These are phyloP conservation scores for Polyommatus icarus DNA, from an alignment of 2,888 invertebrate genomes.

Conservation along the genomic window DNA sequence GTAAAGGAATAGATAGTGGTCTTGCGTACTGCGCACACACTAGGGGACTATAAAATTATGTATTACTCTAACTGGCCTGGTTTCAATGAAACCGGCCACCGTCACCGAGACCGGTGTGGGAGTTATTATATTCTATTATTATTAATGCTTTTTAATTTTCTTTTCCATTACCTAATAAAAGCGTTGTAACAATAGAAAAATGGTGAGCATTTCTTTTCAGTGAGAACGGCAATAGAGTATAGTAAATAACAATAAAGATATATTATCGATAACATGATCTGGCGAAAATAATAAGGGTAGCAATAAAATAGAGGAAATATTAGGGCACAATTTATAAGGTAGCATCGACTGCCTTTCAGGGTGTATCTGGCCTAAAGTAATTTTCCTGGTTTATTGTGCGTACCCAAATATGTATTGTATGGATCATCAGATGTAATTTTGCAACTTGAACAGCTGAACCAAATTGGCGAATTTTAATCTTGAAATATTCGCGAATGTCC, in stretches of 20 bases:
- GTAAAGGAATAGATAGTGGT: no score
- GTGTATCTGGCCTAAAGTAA: background rate
- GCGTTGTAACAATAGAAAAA: background rate
- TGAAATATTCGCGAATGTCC: no score
- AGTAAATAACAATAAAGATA: constrained; percentile 18
- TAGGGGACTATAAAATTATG: no score
- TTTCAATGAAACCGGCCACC: no score
- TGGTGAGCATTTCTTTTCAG: background rate
- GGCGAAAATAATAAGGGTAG: constrained; percentile 20
- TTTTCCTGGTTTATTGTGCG: background rate
- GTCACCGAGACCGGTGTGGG: no score
- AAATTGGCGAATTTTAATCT: no score
- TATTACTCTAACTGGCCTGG: no score
- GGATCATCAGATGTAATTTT: no score
- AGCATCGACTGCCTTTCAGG: background rate
- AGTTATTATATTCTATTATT: no score
- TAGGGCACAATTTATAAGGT: background rate
- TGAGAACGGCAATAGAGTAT: background rate
- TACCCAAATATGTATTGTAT: background rate
- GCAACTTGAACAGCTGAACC: no score
- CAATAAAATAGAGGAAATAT: constrained; percentile 23
- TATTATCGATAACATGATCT: constrained; percentile 19
- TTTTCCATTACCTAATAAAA: constrained; percentile 3
- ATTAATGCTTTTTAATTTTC: background rate
- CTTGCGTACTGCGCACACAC: no score